Evolutionary conservation across 2,113 vertebrate genomes (phyloP).

Genomic region (Dendrocopos noguchii): DNA sequence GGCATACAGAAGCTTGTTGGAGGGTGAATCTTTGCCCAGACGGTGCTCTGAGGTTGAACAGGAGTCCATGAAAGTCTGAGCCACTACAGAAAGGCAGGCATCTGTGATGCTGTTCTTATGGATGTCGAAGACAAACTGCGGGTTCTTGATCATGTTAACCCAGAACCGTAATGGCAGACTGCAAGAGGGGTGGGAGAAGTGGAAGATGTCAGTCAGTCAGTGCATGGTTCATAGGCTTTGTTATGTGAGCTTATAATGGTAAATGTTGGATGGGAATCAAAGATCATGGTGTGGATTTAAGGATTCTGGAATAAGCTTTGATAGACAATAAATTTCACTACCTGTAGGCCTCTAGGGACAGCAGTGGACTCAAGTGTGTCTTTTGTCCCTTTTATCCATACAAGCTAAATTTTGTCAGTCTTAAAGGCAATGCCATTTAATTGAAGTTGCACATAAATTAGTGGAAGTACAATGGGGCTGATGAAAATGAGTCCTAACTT

Average conservation of each 20-base stretch:
- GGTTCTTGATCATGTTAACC: slow-evolving; percentile 99
- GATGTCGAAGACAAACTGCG: slow-evolving; percentile 98
- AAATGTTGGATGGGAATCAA: neutral
- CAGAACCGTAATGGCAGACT: slow-evolving; percentile 95
- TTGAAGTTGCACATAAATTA: neutral
- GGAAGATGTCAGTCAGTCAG: neutral
- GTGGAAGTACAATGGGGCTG: neutral
- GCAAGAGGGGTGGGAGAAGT: neutral
- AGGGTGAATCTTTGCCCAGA: slow-evolving; percentile 97
- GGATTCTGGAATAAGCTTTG: neutral
- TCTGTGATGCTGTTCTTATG: slow-evolving; percentile 99
- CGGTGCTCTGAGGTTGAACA: slow-evolving; percentile 98
- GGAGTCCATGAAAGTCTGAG: slow-evolving; percentile 99
- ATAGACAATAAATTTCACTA: neutral
- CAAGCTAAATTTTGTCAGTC: neutral
- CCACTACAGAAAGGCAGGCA: slow-evolving; percentile 95
- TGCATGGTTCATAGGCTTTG: neutral
- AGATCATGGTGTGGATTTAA: rapidly evolving
- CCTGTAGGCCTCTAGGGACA: rapidly evolving
- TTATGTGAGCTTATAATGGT: too few species aligned
- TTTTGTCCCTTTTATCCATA: neutral
- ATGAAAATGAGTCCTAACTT: neutral
- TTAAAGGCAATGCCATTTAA: neutral
- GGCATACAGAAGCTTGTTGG: slow-evolving; percentile 98
- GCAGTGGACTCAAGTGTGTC: neutral